phyloP scores from a whole-genome alignment of 2,797 vertebrate genomes.

The Cossypha caffra region DNA sequence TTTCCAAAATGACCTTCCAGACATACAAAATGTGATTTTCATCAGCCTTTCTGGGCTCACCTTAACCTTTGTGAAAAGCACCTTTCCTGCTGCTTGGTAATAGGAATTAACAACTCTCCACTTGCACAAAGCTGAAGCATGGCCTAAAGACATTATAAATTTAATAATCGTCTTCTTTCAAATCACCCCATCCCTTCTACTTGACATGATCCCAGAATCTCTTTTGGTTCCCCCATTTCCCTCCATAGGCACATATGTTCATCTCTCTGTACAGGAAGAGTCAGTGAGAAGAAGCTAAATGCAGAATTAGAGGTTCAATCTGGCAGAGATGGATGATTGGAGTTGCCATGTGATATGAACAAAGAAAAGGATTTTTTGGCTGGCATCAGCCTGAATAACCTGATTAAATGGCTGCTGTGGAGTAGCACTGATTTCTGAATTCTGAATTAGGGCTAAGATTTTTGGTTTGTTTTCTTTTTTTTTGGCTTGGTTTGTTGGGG shows the following conservation, averaged over 20 bases:
- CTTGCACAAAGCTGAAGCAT: neutral
- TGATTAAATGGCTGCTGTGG: neutral
- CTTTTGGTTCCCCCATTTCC: neutral
- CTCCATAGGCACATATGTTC: neutral
- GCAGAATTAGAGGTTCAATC: neutral
- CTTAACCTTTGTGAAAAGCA: neutral
- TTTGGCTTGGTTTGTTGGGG: neutral
- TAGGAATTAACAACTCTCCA: neutral
- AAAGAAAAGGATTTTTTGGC: rapidly evolving
- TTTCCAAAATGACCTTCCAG: constrained; percentile 30
- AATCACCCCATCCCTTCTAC: neutral
- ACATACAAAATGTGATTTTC: neutral
- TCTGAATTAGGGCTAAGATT: neutral
- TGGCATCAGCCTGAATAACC: neutral
- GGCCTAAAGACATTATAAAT: neutral
- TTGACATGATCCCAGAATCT: neutral
- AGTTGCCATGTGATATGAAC: neutral
- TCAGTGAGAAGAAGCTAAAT: neutral
- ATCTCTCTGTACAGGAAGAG: neutral
- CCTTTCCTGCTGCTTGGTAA: neutral
- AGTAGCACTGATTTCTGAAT: neutral
- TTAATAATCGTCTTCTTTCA: neutral
- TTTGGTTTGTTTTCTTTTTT: neutral
- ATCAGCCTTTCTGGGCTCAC: neutral
- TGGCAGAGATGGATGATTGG: neutral